Evolutionary conservation across 1,140 invertebrate genomes (phyloP), one percentile per base, ranked within the genome.

Genomic region (Maconellicoccus hirsutus): DNA sequence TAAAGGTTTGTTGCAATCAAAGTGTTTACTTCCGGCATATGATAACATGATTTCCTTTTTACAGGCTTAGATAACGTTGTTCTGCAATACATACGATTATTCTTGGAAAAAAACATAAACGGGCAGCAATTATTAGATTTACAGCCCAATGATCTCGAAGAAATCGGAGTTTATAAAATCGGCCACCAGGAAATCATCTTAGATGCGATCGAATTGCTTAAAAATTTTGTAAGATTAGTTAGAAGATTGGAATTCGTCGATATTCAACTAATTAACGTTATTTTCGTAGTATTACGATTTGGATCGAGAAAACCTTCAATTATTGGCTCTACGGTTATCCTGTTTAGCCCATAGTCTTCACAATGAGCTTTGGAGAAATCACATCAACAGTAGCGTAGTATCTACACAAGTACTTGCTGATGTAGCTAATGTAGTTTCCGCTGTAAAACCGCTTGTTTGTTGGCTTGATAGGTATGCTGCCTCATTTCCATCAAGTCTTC

Each of bases 101-200:
- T 97, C 79, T 81, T 87, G 66, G 88, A 89, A 76, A 88, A 91
- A 77, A 84, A 86, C 73, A 85, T 97, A 10, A 89, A 87, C 78
- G 94, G 94, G 22, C 84, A 89, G 74, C 87, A 89, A 74, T 81
- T 97, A 75, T 81, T 97, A 69, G 89, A 88, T 77, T 82, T 96
- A 71, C 84, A 89, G 39, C 86, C 91, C 38, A 89, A 93, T 79
- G 92, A 96, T 80, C 83, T 96, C 59, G 90, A 93, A 78, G 87
- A 91, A 77, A 82, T 96, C 38, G 89, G 90, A 39, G 87, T 96
- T 73, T 81, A 83, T 59, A 89, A 90, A 76, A 85, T 96, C 72
- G 93, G 94, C 3, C 93, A 96, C 78, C 94, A 97, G 80, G 94
- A 97, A 79, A 84, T 95, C 63, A 86, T 96, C 73, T 81, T 96